These are phyloP conservation scores for Ardeotis arabs DNA, from an alignment of 2,113 vertebrate genomes.

Conservation along the genomic window DNA sequence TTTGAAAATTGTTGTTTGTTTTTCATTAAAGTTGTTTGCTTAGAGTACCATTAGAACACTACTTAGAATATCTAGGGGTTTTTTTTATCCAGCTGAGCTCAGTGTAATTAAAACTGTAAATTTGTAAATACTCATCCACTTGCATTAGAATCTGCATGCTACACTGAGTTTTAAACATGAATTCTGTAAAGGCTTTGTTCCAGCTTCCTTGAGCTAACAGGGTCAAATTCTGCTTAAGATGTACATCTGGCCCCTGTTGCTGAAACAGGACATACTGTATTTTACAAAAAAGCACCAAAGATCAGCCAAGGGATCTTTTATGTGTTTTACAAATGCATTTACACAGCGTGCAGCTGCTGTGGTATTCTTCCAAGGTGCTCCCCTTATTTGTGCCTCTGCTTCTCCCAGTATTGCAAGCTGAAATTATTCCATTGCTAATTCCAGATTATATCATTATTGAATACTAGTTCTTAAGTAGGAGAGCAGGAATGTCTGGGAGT, in stretches of 20 bases:
- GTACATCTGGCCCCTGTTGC: neutral
- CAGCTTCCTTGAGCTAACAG: neutral
- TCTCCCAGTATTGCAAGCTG: neutral
- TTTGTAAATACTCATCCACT: neutral
- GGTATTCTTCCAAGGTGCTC: constrained; percentile 31
- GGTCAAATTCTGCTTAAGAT: constrained; percentile 1
- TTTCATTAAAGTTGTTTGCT: neutral
- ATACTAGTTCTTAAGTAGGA: neutral
- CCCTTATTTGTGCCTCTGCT: constrained; percentile 34
- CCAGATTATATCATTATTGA: constrained; percentile 3
- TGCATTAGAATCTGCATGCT: neutral
- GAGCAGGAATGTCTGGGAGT: neutral
- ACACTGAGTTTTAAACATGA: neutral
- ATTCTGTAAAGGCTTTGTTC: neutral
- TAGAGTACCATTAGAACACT: neutral
- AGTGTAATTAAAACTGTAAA: neutral
- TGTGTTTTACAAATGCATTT: constrained; percentile 28
- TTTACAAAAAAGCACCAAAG: constrained; percentile 23
- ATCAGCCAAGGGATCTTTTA: constrained; percentile 24
- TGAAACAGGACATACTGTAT: constrained; percentile 20
- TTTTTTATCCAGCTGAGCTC: neutral
- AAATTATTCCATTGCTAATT: constrained; percentile 31
- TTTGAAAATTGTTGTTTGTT: neutral
- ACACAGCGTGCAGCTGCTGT: constrained; percentile 22
- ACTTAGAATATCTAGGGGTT: accelerated